Base-by-base conservation (phyloP, 2,797 vertebrate species). In the Oreochromis grahami region DNA sequence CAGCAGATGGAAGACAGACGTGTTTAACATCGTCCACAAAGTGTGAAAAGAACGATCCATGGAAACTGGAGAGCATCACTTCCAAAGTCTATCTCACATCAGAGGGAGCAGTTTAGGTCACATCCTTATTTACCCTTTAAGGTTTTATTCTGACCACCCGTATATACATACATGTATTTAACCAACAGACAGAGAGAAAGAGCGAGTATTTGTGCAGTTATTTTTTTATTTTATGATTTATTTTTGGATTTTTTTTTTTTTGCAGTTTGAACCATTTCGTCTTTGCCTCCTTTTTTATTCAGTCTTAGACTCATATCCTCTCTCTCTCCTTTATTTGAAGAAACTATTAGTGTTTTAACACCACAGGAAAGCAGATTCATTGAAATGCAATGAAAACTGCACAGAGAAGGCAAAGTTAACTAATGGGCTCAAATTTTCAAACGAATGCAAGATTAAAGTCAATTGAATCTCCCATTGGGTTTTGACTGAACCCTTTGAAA, bases 371-470 rank as follows among this genome's bases (percentile, higher is more conserved):
- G 95, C 85, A 91, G 90, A 95, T 95, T 97, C 95, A 96, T 96
- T 97, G 96, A 96, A 96, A 97, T 96, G 96, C 96, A 95, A 95
- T 96, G 94, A 95, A 96, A 96, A 96, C 93, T 93, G 95, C 94
- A 92, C 88, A 92, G 94, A 95, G 95, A 95, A 95, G 94, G 95
- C 95, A 96, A 96, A 96, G 96, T 96, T 96, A 96, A 96, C 96
- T 96, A 97, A 96, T 96, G 95, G 96, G 96, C 96, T 96, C 92
- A 96, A 96, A 97, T 97, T 96, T 97, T 97, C 96, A 96, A 97
- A 97, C 95, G 96, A 97, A 96, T 95, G 94, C 94, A 95, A 97
- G 96, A 97, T 97, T 96, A 96, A 97, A 97, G 96, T 95, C 95
- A 96, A 96, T 96, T 96, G 96, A 96, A 93, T 95, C 94, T 96